Conservation (phyloP, 2,888 invertebrate species). For the Camptogramma bilineatum region DNA sequence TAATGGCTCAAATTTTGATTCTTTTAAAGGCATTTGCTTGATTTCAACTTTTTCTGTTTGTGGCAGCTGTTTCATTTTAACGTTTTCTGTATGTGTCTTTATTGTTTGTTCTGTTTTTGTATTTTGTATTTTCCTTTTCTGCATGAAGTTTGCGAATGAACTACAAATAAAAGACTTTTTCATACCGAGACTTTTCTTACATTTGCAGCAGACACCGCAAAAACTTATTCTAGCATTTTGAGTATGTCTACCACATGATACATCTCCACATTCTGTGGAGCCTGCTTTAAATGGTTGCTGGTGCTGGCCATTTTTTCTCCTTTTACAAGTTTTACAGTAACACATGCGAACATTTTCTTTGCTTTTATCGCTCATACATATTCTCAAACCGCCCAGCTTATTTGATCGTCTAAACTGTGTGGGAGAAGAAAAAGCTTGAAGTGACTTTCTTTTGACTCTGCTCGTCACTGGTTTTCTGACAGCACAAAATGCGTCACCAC, state of each 20-base stretch:
- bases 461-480: too few relatives aligned
- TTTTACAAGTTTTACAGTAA: conserved; percentile 28
- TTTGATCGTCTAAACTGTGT: too few relatives aligned
- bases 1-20: neutral
- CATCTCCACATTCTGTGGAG: conserved; percentile 14
- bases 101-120: neutral
- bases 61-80: neutral
- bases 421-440: too few relatives aligned
- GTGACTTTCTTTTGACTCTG: too few relatives aligned
- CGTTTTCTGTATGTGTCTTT: neutral
- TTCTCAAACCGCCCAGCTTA: neutral
- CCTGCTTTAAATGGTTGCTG: neutral
- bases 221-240: neutral
- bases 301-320: conserved; percentile 2
- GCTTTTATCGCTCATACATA: neutral
- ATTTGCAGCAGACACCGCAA: conserved; percentile 24
- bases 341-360: conserved; percentile 21
- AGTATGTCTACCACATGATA: conserved; percentile 3
- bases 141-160: conserved; percentile 19
- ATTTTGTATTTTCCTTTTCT: neutral
- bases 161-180: conserved; percentile 25
- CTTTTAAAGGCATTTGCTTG: neutral
- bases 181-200: conserved; percentile 22
- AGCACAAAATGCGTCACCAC: too few relatives aligned
- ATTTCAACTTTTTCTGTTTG: neutral